Evolutionary conservation across 2,888 invertebrate genomes (phyloP).

Genomic region (Laspeyria flexula): DNA sequence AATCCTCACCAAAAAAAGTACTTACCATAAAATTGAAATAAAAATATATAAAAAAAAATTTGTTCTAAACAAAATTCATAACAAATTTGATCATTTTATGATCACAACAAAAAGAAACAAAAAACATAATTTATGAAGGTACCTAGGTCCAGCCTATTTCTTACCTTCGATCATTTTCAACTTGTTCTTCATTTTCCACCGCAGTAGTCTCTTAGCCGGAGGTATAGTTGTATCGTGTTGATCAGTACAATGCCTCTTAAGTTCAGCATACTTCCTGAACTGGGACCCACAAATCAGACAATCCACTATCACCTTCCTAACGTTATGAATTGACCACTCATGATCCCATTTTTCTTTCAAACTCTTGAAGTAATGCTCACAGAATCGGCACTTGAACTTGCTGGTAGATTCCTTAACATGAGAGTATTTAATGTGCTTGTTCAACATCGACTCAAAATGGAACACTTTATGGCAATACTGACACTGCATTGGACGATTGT

Average conservation of each 20-base stretch:
- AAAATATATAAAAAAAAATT: background rate
- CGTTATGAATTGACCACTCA: conserved; percentile 76
- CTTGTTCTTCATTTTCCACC: conserved; percentile 37
- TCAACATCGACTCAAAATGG: conserved; percentile 76
- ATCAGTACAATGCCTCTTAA: conserved; percentile 68
- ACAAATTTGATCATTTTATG: no score
- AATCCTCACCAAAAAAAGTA: background rate
- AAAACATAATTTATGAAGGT: background rate
- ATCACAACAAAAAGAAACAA: background rate
- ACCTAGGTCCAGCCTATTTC: conserved; percentile 14
- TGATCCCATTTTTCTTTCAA: conserved; percentile 82
- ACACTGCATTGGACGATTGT: conserved; percentile 66
- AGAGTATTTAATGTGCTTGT: conserved; percentile 71
- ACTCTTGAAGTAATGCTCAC: conserved; percentile 60
- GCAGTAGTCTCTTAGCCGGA: conserved; percentile 60
- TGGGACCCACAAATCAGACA: conserved; percentile 70
- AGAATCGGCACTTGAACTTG: conserved; percentile 70
- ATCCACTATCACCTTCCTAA: conserved; percentile 75
- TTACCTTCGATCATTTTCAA: conserved; percentile 19
- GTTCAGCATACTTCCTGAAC: conserved; percentile 74
- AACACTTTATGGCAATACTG: conserved; percentile 65
- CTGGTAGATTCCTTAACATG: conserved; percentile 56
- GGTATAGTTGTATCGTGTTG: conserved; percentile 64
- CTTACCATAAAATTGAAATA: background rate
- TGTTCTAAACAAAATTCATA: no score